Conservation (phyloP, 2,113 vertebrate genomes). For the Hystrix brachyura region DNA sequence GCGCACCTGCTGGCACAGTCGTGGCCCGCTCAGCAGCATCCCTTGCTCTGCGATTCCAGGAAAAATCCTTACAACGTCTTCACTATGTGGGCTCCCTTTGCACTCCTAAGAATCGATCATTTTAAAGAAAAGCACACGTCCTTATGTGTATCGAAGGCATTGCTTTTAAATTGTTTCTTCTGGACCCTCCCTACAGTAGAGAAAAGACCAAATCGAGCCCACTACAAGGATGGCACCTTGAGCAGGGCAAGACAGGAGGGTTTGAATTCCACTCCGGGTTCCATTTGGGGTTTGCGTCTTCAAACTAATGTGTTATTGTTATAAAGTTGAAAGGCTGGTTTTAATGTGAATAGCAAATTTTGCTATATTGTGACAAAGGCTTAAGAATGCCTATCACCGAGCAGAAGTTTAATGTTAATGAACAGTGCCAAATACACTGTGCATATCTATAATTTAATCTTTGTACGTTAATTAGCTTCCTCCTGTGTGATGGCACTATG, state of each 20-base stretch:
- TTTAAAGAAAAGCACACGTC: constrained; percentile 11
- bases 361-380: constrained; percentile 70
- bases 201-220: constrained; percentile 34
- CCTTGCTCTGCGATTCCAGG: not conserved
- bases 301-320: constrained; percentile 48
- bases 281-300: constrained; percentile 42
- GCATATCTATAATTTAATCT: constrained; percentile 77
- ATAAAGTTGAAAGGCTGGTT: constrained; percentile 60
- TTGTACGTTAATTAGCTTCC: constrained; percentile 76
- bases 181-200: not conserved
- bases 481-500: constrained; percentile 80
- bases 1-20: not conserved
- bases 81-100: not conserved
- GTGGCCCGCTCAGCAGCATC: not conserved
- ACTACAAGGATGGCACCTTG: constrained; percentile 26
- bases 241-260: constrained; percentile 1
- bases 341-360: constrained; percentile 73
- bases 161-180: constrained; percentile 49
- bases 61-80: not conserved
- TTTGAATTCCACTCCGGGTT: constrained; percentile 50
- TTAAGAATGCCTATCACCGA: constrained; percentile 55
- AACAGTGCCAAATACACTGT: constrained; percentile 89
- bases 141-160: not conserved
- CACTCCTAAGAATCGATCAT: not conserved
- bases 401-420: constrained; percentile 29